Conservation (phyloP, 92 coral and sea anemone species). For the Epizoanthus illoricatus region DNA sequence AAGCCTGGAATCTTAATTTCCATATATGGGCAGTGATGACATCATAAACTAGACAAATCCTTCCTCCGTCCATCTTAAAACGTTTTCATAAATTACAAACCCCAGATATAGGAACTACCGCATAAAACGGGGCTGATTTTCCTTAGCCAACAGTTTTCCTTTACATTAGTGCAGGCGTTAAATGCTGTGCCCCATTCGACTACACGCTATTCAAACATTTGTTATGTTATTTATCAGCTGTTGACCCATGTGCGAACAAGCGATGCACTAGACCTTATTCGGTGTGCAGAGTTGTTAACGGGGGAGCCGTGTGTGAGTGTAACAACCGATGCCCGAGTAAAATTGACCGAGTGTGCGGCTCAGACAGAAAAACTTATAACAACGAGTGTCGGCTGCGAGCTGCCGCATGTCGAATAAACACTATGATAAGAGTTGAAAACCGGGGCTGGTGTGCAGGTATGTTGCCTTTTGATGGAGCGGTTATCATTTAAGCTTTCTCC, state of each 20-base stretch:
- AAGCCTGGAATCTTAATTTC: no score
- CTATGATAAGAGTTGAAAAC: conserved; percentile 17
- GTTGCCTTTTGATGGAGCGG: background rate
- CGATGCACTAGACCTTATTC: conserved; percentile 27
- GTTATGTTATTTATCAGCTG: background rate
- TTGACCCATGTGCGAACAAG: conserved; percentile 1
- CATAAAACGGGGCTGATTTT: no score
- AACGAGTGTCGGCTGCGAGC: conserved; percentile 43
- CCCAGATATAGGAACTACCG: no score
- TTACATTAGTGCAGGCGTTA: no score
- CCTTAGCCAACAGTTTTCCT: no score
- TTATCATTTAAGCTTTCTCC: no score
- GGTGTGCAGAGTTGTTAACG: conserved; percentile 21
- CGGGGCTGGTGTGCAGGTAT: conserved; percentile 44
- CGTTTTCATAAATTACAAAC: no score
- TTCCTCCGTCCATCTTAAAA: no score
- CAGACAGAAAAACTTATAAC: conserved; percentile 34
- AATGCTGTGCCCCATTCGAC: no score
- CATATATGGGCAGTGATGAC: no score
- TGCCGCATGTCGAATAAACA: conserved; percentile 33
- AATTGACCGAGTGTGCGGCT: conserved; percentile 31
- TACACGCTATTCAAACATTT: no score
- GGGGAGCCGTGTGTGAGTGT: conserved; percentile 42
- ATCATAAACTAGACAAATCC: no score
- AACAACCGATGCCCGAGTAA: background rate